Evolutionary conservation across 35 echinoderm and acorn worm genomes (phyloP).

Genomic region (Eucidaris tribuloides): DNA sequence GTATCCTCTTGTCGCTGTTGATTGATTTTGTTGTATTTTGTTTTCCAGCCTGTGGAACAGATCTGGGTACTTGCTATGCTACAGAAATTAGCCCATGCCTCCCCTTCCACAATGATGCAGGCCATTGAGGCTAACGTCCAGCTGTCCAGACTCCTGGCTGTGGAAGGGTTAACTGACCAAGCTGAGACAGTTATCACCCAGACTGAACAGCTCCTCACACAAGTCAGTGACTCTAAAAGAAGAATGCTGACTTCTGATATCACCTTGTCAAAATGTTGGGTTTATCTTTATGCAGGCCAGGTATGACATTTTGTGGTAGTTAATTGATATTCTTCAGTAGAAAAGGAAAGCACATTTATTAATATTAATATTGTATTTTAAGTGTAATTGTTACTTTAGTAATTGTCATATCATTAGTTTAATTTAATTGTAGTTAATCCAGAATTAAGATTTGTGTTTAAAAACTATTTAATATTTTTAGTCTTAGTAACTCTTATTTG

Average conservation of each 20-base stretch:
- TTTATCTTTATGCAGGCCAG: background rate
- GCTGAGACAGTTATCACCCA: background rate
- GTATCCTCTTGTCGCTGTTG: no score
- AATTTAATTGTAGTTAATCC: no score
- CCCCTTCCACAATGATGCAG: background rate
- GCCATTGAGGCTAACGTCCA: background rate
- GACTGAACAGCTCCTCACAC: background rate
- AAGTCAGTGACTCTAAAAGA: background rate
- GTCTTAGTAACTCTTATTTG: no score
- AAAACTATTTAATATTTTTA: no score
- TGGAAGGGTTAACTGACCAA: background rate
- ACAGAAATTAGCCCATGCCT: background rate
- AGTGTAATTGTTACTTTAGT: no score
- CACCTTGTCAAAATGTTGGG: background rate
- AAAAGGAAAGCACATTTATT: no score
- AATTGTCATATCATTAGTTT: no score
- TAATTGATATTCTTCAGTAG: no score
- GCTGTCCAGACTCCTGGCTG: constrained; percentile 6
- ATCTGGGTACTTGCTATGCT: constrained; percentile 13
- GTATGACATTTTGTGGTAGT: no score
- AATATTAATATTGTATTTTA: no score
- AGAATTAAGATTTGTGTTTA: no score
- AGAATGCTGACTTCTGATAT: background rate
- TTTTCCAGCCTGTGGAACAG: constrained; percentile 3
- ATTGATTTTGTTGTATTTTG: background rate